Percentiles rank a stretch among this genome's conserved stretches.
Evolutionary conservation across 2,888 invertebrate genomes (phyloP).

Genomic region (Latheticus oryzae): DNA sequence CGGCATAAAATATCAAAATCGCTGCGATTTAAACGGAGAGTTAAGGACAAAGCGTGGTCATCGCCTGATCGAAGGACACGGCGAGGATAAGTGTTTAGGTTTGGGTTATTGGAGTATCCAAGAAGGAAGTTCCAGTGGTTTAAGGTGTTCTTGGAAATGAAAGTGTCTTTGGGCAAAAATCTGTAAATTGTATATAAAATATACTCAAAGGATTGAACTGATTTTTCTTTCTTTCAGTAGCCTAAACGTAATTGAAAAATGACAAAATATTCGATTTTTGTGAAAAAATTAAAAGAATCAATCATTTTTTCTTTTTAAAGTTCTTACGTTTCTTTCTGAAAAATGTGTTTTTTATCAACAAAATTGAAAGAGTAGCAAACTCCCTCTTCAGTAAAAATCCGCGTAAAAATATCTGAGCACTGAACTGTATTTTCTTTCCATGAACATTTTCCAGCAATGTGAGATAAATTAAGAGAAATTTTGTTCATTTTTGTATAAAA

Average conservation of each 20-base stretch:
- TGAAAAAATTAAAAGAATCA: conserved; percentile 3
- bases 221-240: not conserved
- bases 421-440: too few species aligned
- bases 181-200: too few species aligned
- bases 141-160: not conserved
- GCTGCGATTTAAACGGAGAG: too few species aligned
- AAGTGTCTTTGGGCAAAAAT: too few species aligned
- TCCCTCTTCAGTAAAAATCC: conserved; percentile 77
- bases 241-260: conserved; percentile 30
- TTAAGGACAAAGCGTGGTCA: conserved; percentile 62
- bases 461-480: too few species aligned
- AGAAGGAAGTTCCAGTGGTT: not conserved
- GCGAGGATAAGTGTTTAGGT: conserved; percentile 71
- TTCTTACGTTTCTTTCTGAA: conserved; percentile 68
- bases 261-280: not conserved
- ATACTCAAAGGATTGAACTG: too few species aligned
- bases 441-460: too few species aligned
- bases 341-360: conserved; percentile 70
- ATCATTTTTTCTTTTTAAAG: conserved; percentile 1
- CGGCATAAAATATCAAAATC: too few species aligned
- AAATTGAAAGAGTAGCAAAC: conserved; percentile 79
- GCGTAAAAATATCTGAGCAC: conserved; percentile 51
- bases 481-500: too few species aligned
- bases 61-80: conserved; percentile 75
- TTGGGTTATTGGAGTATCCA: not conserved